Evolutionary conservation across 2,888 invertebrate genomes (phyloP), one percentile per base, ranked within the genome.

Genomic region (Chydorus sphaericus): DNA sequence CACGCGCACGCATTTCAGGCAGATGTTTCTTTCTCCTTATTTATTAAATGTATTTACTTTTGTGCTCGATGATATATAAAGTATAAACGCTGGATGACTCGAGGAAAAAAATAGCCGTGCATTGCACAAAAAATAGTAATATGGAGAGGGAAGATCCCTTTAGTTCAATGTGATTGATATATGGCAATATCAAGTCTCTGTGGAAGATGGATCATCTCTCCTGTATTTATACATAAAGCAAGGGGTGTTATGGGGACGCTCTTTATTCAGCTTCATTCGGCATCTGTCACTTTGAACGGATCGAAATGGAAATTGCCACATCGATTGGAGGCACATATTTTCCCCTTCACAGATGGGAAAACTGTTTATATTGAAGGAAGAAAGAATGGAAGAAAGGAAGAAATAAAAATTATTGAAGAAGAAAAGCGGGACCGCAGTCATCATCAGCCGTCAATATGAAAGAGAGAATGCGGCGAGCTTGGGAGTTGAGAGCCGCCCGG

Each of bases 121-220:
- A n/a, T n/a, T n/a, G n/a, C n/a, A n/a, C n/a, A n/a, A n/a, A n/a
- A n/a, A n/a, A n/a, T n/a, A n/a, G n/a, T n/a, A n/a, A n/a, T n/a
- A n/a, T n/a, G n/a, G n/a, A n/a, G n/a, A n/a, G n/a, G n/a, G n/a
- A n/a, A n/a, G n/a, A n/a, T 44, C 44, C 44, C 44, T 44, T 26
- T 44, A 26, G 44, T 23, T 26, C 26, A 44, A 28, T 44, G 44
- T 44, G 44, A 44, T 44, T 44, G 44, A 44, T 44, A 44, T 44
- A 44, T 44, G 44, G 44, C 44, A 44, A 44, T 44, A 44, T 44
- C 44, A 44, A 44, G 44, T 44, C 44, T 26, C 44, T 44, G 44
- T 23, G 23, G 44, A 44, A 44, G 44, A 44, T 44, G 44, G 44
- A 44, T 44, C 26, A 44, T 23, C 23, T 44, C 26, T 28, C 11